Conservation (phyloP, 1,140 invertebrate genomes). For the Dryas iulia region DNA sequence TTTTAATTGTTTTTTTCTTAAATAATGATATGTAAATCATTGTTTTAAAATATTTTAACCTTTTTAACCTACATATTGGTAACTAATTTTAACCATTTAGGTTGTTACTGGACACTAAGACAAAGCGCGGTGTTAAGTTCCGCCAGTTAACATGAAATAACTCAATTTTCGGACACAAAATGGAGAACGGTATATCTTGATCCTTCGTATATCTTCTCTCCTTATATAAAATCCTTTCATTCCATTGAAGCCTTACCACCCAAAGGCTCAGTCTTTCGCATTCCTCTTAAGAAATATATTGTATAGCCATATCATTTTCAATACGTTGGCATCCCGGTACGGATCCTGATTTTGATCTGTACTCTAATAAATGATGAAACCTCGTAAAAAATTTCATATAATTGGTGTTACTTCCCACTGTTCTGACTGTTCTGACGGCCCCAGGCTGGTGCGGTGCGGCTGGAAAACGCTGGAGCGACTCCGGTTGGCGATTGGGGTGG, state of each 20-base stretch:
- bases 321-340: background rate
- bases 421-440: slow-evolving; percentile 56
- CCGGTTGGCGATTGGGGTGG: slow-evolving; percentile 59
- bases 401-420: slow-evolving; percentile 43
- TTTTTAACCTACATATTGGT: too few relatives aligned
- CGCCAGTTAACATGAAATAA: too few relatives aligned
- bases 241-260: background rate
- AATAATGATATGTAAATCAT: too few relatives aligned
- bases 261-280: background rate
- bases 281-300: background rate
- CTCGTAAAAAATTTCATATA: background rate
- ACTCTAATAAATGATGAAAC: background rate
- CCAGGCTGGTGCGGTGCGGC: slow-evolving; percentile 35
- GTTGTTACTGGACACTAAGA: too few relatives aligned
- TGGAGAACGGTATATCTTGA: too few relatives aligned
- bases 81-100: too few relatives aligned
- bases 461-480: slow-evolving; percentile 37
- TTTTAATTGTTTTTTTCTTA: too few relatives aligned
- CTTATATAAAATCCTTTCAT: background rate
- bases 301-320: background rate
- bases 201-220: background rate
- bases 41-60: too few relatives aligned
- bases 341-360: background rate
- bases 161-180: too few relatives aligned
- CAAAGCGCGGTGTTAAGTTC: too few relatives aligned